A percentile compares a stretch with the other conserved stretches of the same genome.
Evolutionary conservation across 2,113 vertebrate species (phyloP).

Genomic region (Sialia sialis): DNA sequence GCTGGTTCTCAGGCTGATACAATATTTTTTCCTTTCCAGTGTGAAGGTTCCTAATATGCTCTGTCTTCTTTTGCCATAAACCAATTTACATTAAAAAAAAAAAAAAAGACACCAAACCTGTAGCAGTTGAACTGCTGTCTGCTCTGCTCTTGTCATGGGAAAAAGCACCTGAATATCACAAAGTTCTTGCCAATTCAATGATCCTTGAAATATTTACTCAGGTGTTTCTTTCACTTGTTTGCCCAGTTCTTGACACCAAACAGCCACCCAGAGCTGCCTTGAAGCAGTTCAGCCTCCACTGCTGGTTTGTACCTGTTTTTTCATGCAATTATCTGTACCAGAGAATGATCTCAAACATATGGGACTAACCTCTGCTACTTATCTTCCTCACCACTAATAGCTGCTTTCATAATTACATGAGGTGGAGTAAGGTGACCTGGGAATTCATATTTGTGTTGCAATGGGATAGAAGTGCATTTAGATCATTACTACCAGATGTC

Average conservation of each 20-base stretch:
- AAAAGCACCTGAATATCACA: background rate
- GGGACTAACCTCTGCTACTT: background rate
- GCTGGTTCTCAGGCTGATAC: background rate
- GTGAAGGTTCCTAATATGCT: background rate
- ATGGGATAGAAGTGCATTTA: conserved; percentile 36
- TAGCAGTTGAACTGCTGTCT: background rate
- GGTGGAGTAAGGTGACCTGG: background rate
- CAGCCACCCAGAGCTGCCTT: background rate
- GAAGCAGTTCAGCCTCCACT: background rate
- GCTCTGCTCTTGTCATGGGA: background rate
- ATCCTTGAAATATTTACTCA: background rate
- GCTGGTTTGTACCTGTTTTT: background rate
- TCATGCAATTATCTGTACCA: background rate
- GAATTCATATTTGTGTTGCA: conserved; percentile 22
- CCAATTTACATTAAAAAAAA: background rate
- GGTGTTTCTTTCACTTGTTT: background rate
- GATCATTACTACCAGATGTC: conserved; percentile 32
- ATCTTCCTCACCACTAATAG: conserved; percentile 2
- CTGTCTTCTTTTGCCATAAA: background rate
- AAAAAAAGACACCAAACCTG: background rate
- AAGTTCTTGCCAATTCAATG: background rate
- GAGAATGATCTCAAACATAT: background rate
- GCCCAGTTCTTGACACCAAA: background rate
- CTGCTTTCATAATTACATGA: conserved; percentile 11
- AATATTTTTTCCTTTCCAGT: background rate